A percentile compares a stretch with the other conserved stretches of the same genome.
Evolutionary conservation across 1,140 invertebrate species (phyloP).

Genomic region (Listronotus bonariensis): DNA sequence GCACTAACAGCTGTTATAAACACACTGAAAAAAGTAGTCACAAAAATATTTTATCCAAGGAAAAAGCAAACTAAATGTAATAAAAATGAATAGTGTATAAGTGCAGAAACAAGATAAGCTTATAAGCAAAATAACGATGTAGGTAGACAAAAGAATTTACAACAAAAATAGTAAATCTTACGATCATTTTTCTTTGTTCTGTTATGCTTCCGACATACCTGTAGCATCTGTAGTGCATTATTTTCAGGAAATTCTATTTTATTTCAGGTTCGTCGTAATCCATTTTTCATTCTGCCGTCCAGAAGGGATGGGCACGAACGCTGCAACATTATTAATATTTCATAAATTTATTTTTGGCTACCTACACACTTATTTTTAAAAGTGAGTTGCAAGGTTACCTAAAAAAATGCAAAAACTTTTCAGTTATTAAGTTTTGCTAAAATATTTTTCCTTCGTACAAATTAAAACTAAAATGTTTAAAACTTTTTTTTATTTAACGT

Average conservation of each 20-base stretch:
- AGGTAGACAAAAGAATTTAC: not conserved
- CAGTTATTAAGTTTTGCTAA: too few species aligned
- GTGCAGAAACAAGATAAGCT: not conserved
- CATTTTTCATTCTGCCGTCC: constrained; percentile 33
- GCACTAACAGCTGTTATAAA: too few species aligned
- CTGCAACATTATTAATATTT: constrained; percentile 37
- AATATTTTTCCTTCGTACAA: too few species aligned
- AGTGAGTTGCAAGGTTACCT: constrained; percentile 8
- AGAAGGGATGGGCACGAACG: constrained; percentile 31
- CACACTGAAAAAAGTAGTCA: too few species aligned
- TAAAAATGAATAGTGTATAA: too few species aligned
- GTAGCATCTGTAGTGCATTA: constrained; percentile 38
- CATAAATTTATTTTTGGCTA: constrained; percentile 35
- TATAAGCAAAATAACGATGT: too few species aligned
- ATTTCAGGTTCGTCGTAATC: constrained; percentile 31
- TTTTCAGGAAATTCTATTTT: constrained; percentile 39
- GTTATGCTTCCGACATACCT: constrained; percentile 23
- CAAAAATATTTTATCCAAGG: too few species aligned
- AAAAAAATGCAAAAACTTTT: not conserved
- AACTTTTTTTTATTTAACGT: too few species aligned
- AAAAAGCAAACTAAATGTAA: too few species aligned
- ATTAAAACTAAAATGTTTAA: too few species aligned
- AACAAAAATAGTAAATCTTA: constrained; percentile 24
- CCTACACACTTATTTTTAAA: constrained; percentile 11
- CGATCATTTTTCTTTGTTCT: constrained; percentile 31